phyloP scores from a whole-genome alignment of 2,797 vertebrate species.

The Anguilla obscura region DNA sequence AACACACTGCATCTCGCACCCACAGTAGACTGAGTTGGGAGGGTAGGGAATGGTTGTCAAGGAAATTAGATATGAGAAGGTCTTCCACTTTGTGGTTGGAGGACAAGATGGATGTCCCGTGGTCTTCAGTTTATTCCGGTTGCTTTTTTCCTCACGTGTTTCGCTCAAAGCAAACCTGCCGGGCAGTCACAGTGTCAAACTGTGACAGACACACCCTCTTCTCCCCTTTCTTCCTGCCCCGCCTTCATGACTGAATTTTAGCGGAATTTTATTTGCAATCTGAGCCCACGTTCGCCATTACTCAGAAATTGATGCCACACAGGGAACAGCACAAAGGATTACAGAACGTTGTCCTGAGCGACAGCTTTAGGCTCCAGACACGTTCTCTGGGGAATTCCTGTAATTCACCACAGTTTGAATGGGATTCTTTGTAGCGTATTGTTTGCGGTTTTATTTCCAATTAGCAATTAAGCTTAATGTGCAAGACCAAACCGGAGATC shows the following conservation, averaged over 20 bases:
- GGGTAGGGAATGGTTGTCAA: constrained; percentile 1
- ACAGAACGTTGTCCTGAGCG: neutral
- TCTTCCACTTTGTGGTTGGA: neutral
- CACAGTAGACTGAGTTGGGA: neutral
- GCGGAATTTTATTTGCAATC: neutral
- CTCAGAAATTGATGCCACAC: neutral
- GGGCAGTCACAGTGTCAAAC: neutral
- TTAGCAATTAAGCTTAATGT: neutral
- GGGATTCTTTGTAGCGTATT: neutral
- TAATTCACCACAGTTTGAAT: constrained; percentile 1
- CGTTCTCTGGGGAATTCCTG: neutral
- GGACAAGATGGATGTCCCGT: neutral
- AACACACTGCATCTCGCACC: no score
- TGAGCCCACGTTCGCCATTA: neutral
- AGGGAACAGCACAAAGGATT: neutral
- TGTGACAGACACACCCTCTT: neutral
- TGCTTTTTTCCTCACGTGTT: neutral
- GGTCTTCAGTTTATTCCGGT: no score
- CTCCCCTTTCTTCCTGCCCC: neutral
- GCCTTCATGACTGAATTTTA: neutral
- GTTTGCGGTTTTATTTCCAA: neutral
- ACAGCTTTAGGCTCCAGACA: neutral
- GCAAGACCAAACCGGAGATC: neutral
- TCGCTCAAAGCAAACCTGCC: neutral
- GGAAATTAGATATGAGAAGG: neutral